Base-by-base conservation (phyloP, 2,113 vertebrate genomes). In the Mirounga angustirostris region DNA sequence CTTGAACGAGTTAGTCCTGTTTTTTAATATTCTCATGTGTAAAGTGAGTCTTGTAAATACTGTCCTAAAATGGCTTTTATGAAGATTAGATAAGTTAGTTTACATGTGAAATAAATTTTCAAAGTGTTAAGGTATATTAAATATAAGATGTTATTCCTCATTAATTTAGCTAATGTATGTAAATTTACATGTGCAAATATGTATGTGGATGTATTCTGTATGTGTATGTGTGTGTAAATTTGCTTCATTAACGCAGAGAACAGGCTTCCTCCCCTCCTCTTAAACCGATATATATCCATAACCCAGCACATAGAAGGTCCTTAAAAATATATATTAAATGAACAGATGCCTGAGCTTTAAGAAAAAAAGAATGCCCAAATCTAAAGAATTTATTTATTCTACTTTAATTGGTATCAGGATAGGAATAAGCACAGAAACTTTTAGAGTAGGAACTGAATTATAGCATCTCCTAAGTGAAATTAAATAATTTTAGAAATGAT, bases 401-500 rank as follows among this genome's bases (percentile, higher is more conserved):
- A 54, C 94, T 93, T 93, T 94, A 71, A 81, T 56, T 97, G 63
- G 24, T 26, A 73, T 67, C 43, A 40, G n/a, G 46, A 73, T 91
- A 83, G 73, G 80, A 96, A 88, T 80, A 93, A 88, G 50, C n/a
- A 87, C 21, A 84, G 86, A 85, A 91, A 89, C 10, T 80, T 54
- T 90, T 43, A 78, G 43, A 89, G 26, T 40, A 93, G 10, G 28
- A 93, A 76, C 26, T 73, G 59, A 97, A 81, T 91, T 92, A 93
- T 0, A 69, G 33, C 7, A 88, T 93, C 52, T 92, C 24, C 54
- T 92, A n/a, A 80, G 56, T 94, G 65, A 94, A 86, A 95, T 97
- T 36, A 97, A 97, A 92, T 92, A 69, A 61, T 88, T 88, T 95
- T 59, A 87, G 67, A 89, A 96, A 82, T 86, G 43, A 85, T 94